Conservation (phyloP, 2,113 vertebrate species). For the Lophura nycthemera region DNA sequence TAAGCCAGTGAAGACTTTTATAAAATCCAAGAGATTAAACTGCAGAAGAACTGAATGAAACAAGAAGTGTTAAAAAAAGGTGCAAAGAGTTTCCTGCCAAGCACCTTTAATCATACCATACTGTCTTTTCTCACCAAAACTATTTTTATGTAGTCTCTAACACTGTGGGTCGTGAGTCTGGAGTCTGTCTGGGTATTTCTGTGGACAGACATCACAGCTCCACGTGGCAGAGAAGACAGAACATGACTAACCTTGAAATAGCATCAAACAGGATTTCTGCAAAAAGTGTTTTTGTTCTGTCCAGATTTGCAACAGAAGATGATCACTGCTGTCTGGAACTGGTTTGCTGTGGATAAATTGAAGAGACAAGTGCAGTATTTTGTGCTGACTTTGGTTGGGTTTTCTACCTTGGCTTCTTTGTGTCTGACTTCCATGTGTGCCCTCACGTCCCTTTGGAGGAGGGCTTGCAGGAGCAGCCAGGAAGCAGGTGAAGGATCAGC, state of each 20-base stretch:
- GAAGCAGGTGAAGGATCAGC: slow-evolving; percentile 31
- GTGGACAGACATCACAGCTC: slow-evolving; percentile 37
- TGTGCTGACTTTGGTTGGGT: background rate
- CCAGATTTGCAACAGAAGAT: background rate
- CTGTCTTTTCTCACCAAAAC: background rate
- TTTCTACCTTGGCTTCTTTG: background rate
- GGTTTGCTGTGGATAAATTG: background rate
- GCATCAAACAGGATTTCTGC: background rate
- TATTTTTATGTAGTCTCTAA: background rate
- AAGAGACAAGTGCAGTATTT: background rate
- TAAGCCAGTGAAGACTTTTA: background rate
- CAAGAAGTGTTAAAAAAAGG: slow-evolving; percentile 24
- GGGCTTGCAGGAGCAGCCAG: background rate
- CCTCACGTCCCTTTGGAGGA: background rate
- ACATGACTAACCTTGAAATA: background rate
- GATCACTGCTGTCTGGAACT: background rate
- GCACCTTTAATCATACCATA: slow-evolving; percentile 5
- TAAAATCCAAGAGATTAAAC: background rate
- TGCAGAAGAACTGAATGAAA: background rate
- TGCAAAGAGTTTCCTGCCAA: slow-evolving; percentile 30
- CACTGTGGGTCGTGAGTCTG: background rate
- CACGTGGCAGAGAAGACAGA: background rate
- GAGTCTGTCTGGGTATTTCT: background rate
- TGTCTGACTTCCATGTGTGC: background rate
- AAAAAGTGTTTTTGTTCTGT: background rate